These are phyloP conservation scores for Pristiophorus japonicus DNA, from an alignment of 2,113 vertebrate genomes.

Conservation along the genomic window DNA sequence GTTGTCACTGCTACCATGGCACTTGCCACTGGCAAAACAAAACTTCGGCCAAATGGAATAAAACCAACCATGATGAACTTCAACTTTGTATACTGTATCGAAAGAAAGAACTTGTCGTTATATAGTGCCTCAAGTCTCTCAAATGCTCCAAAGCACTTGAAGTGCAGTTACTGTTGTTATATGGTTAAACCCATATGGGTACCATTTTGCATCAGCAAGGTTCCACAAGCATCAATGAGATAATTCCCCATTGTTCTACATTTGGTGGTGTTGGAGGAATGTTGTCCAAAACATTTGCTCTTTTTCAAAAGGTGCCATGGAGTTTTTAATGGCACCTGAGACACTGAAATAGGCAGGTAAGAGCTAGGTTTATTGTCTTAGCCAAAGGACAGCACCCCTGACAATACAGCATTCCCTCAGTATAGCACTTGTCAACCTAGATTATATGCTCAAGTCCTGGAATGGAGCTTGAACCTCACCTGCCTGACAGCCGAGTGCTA, in stretches of 20 bases:
- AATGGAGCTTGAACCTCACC: background rate
- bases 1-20: too few species aligned
- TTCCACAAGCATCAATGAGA: background rate
- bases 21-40: too few species aligned
- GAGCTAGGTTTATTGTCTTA: background rate
- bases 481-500: background rate
- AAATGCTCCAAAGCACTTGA: background rate
- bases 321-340: background rate
- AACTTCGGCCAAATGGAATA: too few species aligned
- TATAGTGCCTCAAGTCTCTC: background rate
- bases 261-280: background rate
- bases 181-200: background rate
- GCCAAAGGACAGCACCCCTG: background rate
- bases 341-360: background rate
- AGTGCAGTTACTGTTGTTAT: background rate
- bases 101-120: too few species aligned
- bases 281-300: background rate
- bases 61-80: too few species aligned
- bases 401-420: background rate
- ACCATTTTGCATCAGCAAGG: background rate
- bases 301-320: background rate
- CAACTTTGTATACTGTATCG: too few species aligned
- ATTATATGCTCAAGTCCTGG: background rate
- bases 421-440: background rate
- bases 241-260: background rate